These are phyloP conservation scores for Cryptotis parvus DNA, from an alignment of 2,113 vertebrate genomes.

Conservation along the genomic window DNA sequence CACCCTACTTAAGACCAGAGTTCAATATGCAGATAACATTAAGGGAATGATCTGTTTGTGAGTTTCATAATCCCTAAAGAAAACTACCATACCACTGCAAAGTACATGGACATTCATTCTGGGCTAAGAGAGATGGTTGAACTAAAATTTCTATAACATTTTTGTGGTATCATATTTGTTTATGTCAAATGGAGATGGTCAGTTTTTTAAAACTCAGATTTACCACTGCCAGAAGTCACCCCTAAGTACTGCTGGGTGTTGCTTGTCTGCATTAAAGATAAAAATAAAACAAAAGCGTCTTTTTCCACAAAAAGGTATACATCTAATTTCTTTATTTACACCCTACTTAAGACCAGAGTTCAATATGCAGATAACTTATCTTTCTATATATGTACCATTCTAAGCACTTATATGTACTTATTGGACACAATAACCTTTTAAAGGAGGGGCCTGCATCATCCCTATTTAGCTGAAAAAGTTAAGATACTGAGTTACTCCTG, in stretches of 20 bases:
- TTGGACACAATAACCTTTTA: not conserved
- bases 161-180: not conserved
- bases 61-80: not conserved
- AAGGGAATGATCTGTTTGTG: not conserved
- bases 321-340: not conserved
- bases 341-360: not conserved
- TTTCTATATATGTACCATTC: not conserved
- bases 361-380: not conserved
- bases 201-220: slow-evolving; percentile 18
- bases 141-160: not conserved
- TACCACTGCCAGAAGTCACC: not conserved
- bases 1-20: not conserved
- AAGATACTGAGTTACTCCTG: too few species aligned
- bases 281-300: not conserved
- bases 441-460: not conserved
- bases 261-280: too few species aligned
- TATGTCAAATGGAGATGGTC: not conserved
- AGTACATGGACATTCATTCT: not conserved
- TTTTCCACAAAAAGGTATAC: not conserved
- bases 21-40: not conserved
- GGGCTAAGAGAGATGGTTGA: not conserved
- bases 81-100: not conserved
- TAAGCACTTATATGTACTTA: not conserved
- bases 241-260: too few species aligned
- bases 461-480: not conserved